These are phyloP conservation scores for Thalassoma bifasciatum DNA, from an alignment of 2,113 vertebrate genomes.

Conservation along the genomic window DNA sequence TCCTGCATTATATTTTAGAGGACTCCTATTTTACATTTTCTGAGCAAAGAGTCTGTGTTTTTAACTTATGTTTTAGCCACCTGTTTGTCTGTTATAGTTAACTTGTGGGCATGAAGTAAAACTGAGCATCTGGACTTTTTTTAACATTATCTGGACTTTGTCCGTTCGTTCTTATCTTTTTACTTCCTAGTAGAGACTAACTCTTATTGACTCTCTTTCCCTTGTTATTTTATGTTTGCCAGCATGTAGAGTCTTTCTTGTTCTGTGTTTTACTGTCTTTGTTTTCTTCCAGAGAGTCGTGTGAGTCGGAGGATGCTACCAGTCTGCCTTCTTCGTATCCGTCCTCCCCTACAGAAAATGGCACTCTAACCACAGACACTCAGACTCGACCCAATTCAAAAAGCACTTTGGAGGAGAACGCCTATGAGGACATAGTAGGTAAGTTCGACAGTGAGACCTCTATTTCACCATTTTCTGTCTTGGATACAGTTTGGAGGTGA, in stretches of 20 bases:
- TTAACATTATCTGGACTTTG: constrained; percentile 39
- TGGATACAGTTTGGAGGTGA: neutral
- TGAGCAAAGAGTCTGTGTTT: constrained; percentile 17
- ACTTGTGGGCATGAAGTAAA: constrained; percentile 16
- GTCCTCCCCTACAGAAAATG: constrained; percentile 93
- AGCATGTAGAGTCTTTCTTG: neutral
- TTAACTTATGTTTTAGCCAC: constrained; percentile 30
- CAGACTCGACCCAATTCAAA: constrained; percentile 90
- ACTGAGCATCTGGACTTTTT: constrained; percentile 18
- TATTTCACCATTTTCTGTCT: neutral
- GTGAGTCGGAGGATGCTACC: constrained; percentile 92
- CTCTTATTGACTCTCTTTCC: constrained; percentile 8
- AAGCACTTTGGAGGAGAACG: constrained; percentile 98
- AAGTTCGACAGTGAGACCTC: constrained; percentile 67
- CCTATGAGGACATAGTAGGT: constrained; percentile 99
- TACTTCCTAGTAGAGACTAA: neutral
- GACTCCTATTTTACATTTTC: constrained; percentile 10
- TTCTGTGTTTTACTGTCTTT: constrained; percentile 42
- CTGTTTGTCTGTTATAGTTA: constrained; percentile 39
- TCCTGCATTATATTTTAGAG: constrained; percentile 19
- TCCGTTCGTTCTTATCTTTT: constrained; percentile 24
- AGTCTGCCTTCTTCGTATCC: constrained; percentile 90
- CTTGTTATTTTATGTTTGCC: constrained; percentile 8
- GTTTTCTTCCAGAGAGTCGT: constrained; percentile 87
- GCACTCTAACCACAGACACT: constrained; percentile 83